Conservation (phyloP, 2,113 vertebrate species). For the Crotalus helleri region DNA sequence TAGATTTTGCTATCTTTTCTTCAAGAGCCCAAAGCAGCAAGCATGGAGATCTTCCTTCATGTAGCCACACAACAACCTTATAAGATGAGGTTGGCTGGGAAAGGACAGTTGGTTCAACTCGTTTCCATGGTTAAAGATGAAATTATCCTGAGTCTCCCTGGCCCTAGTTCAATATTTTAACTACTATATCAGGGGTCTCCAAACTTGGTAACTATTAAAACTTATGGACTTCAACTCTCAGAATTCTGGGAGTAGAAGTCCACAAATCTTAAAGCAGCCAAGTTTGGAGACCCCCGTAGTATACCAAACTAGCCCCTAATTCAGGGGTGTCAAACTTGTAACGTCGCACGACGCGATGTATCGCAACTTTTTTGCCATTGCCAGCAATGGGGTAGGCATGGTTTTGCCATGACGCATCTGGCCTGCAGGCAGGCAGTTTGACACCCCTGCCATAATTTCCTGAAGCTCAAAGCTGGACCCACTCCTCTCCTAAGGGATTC, state of each 20-base stretch:
- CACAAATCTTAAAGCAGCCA: too few species aligned
- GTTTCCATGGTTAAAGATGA: background rate
- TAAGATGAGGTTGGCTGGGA: background rate
- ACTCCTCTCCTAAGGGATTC: slow-evolving; percentile 44
- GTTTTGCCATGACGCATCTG: too few species aligned
- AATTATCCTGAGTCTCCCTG: background rate
- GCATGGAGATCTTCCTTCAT: background rate
- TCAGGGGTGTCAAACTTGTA: too few species aligned
- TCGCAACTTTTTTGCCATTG: too few species aligned
- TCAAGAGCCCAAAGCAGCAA: background rate
- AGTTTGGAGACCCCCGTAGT: background rate
- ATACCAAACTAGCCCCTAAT: background rate
- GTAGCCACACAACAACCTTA: background rate
- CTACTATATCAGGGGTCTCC: background rate
- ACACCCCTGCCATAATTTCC: background rate
- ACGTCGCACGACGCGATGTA: too few species aligned
- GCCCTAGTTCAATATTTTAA: background rate
- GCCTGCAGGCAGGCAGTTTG: too few species aligned
- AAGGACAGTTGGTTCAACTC: background rate
- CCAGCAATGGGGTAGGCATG: too few species aligned
- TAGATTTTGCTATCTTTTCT: background rate
- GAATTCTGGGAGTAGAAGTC: background rate
- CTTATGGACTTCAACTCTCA: background rate
- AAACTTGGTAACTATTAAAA: background rate
- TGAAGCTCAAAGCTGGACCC: background rate